A percentile compares a stretch with the other conserved stretches of the same genome.
Conservation (phyloP, 2,113 vertebrate species). For the Phrynocephalus versicolor region DNA sequence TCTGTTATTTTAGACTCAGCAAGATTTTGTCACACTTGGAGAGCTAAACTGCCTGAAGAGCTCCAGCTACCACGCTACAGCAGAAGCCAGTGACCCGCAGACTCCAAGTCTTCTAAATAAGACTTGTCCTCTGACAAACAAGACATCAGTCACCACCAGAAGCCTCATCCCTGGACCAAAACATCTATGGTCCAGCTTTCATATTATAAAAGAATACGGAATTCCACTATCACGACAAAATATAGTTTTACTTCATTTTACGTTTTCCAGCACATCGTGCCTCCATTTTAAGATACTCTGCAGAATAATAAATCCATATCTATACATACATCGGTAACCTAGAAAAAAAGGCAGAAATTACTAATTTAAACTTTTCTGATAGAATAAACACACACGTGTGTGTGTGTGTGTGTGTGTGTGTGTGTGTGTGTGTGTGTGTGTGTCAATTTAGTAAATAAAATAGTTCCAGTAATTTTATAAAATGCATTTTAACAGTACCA, state of each 20-base stretch:
- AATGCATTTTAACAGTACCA: not conserved
- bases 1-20: not conserved
- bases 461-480: not conserved
- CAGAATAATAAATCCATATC: constrained; percentile 34
- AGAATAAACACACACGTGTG: too few species aligned
- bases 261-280: constrained; percentile 21
- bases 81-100: not conserved
- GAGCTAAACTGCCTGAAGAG: not conserved
- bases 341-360: not conserved
- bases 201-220: not conserved
- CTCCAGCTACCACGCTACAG: not conserved
- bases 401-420: too few species aligned
- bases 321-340: not conserved
- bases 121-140: not conserved
- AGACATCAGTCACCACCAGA: not conserved
- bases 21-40: not conserved
- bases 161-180: not conserved
- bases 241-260: not conserved
- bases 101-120: not conserved
- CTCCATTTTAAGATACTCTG: constrained; percentile 32
- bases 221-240: not conserved
- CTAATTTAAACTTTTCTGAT: constrained; percentile 22
- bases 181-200: not conserved
- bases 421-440: too few species aligned
- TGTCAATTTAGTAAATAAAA: not conserved